phyloP scores from a whole-genome alignment of 2,797 vertebrate species.

The Ctenopoma kingsleyae region DNA sequence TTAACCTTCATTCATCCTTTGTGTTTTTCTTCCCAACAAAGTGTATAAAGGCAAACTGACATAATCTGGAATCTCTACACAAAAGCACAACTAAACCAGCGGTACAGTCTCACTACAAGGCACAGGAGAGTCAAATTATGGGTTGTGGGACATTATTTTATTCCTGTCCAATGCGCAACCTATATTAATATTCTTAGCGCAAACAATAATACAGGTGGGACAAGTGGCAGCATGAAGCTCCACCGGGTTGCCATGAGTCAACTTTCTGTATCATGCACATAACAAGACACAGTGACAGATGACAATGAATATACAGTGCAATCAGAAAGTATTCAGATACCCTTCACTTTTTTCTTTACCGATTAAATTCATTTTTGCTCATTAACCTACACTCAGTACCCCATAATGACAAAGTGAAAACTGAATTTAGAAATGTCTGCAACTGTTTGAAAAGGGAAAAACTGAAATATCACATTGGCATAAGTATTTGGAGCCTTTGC shows the following conservation, averaged over 20 bases:
- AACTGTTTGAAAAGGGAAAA: too few species aligned
- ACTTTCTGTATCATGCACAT: not conserved
- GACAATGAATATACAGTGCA: not conserved
- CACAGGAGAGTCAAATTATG: too few species aligned
- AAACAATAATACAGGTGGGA: not conserved
- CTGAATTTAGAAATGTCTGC: too few species aligned
- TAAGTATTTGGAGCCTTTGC: too few species aligned
- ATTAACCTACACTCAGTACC: too few species aligned
- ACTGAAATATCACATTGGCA: too few species aligned
- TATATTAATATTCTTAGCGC: not conserved
- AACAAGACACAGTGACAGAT: not conserved
- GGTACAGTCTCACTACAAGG: too few species aligned
- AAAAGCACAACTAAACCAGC: too few species aligned
- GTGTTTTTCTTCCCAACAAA: not conserved
- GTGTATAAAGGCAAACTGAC: not conserved
- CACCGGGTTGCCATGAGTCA: not conserved
- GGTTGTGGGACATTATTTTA: not conserved
- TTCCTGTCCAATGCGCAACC: not conserved
- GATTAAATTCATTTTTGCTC: too few species aligned
- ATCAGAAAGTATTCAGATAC: too few species aligned
- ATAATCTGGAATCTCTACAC: not conserved
- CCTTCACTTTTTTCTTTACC: too few species aligned
- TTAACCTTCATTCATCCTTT: constrained; percentile 17
- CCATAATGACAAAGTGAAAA: too few species aligned
- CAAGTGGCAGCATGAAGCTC: constrained; percentile 3